Evolutionary conservation across 2,797 vertebrate species (phyloP), one percentile per base, ranked within the genome.

Genomic region (Gobio occitaniae): DNA sequence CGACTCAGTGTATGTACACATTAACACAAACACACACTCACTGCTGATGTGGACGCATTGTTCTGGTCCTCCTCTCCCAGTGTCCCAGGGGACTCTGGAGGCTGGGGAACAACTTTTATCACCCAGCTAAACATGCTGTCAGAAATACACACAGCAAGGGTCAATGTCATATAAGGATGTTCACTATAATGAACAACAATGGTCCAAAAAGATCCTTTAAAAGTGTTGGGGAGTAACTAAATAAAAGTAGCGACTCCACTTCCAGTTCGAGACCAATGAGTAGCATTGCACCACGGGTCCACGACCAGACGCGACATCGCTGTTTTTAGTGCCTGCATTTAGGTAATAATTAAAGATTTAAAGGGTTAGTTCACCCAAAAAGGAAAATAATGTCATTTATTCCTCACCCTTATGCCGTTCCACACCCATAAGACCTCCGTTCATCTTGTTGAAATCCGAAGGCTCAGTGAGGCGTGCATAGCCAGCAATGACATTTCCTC

Each of bases 91-190:
- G 87, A 77, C 25, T 78, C 89, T 21, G 90, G 90, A 19, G 90
- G 91, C 83, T 92, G 92, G 80, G 92, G 92, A 87, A 92, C 92
- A 79, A 92, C 90, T 88, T 92, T 92, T 56, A 89, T 88, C 86
- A 93, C 90, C 92, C 92, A 92, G 89, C 88, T 91, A 68, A 93
- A 90, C 92, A 93, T 93, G 86, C 91, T 92, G 54, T 65, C 25
- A 63, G 38, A 71, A 61, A 80, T 61, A 78, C 59, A 84, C 25
- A 83, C 44, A 78, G 15, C 25, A 32, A 54, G 8, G 15, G 16
- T 36, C 47, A 83, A 16, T 77, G 47, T 19, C 52, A 75, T 44
- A 70, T 16, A 38, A 72, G 1, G 2, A 50, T 25, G 70, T 72
- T 10, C 13, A 54, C 16, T 19, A n/a, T 41, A 9, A 25, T 59